A percentile compares a stretch with the other conserved stretches of the same genome.
phyloP scores from a whole-genome alignment of 2,113 vertebrate genomes.

The Myxocyprinus asiaticus region DNA sequence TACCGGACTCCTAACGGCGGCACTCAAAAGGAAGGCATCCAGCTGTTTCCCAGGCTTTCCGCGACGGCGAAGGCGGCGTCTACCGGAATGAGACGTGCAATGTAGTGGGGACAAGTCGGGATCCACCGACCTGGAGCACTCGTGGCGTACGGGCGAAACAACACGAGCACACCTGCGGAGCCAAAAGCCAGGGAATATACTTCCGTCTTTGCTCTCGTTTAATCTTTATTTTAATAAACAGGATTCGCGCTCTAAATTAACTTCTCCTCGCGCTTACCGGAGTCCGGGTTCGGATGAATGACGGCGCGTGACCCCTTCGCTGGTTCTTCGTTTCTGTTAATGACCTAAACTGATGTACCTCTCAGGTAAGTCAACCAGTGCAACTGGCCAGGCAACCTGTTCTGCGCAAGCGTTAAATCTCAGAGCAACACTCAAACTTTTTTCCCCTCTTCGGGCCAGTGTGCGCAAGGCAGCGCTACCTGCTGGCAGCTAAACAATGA shows the following conservation, averaged over 20 bases:
- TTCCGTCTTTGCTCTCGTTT: neutral
- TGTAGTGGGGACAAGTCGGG: neutral
- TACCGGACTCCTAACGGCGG: constrained; percentile 43
- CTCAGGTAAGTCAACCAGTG: constrained; percentile 78
- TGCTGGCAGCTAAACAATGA: constrained; percentile 60
- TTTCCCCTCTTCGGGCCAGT: constrained; percentile 50
- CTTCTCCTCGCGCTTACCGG: neutral
- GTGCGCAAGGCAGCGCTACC: constrained; percentile 68
- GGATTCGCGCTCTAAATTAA: neutral
- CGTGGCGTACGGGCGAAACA: constrained; percentile 3
- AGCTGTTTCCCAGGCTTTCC: constrained; percentile 18
- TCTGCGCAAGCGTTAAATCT: constrained; percentile 77
- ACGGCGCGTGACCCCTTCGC: neutral
- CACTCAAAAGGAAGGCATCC: constrained; percentile 10
- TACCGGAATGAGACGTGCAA: constrained; percentile 16
- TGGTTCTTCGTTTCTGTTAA: constrained; percentile 32
- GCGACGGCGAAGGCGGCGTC: constrained; percentile 15
- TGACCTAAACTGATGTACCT: constrained; percentile 72
- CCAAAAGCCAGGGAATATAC: neutral
- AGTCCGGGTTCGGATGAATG: neutral
- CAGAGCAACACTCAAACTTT: constrained; percentile 69
- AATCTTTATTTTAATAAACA: neutral
- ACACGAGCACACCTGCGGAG: constrained; percentile 8
- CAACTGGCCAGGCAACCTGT: constrained; percentile 78
- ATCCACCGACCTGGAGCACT: neutral